These are phyloP conservation scores for Gymnarchus niloticus DNA, from an alignment of 2,113 vertebrate genomes.

Conservation along the genomic window DNA sequence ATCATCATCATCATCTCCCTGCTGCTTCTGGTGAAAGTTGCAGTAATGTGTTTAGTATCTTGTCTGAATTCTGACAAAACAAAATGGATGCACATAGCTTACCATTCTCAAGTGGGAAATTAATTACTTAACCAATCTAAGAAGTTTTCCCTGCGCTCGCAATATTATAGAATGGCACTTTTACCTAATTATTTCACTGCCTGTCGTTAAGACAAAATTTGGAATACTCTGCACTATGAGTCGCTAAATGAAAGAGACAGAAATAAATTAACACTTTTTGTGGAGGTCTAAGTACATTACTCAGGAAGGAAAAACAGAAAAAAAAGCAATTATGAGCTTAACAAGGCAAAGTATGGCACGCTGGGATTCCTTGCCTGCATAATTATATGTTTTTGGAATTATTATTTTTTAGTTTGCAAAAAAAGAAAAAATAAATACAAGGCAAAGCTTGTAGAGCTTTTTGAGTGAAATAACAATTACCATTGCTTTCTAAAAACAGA, in stretches of 20 bases:
- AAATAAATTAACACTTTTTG: slow-evolving; percentile 4
- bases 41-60: no score
- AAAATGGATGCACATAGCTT: background rate
- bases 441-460: slow-evolving; percentile 26
- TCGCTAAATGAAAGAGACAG: background rate
- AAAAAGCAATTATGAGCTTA: slow-evolving; percentile 50
- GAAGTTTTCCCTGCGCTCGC: background rate
- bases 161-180: background rate
- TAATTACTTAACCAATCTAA: background rate
- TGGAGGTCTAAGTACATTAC: slow-evolving; percentile 11
- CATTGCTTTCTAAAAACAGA: background rate
- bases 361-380: slow-evolving; percentile 39
- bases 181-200: background rate
- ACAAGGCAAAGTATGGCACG: slow-evolving; percentile 42
- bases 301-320: slow-evolving; percentile 33
- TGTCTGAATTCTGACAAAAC: no score
- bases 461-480: slow-evolving; percentile 3
- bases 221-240: background rate
- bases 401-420: slow-evolving; percentile 26
- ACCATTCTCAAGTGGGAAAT: background rate
- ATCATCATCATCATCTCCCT: no score
- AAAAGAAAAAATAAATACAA: slow-evolving; percentile 9
- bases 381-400: slow-evolving; percentile 41
- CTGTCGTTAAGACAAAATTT: background rate
- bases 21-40: no score